These are phyloP conservation scores for Polypterus senegalus DNA, from an alignment of 2,113 vertebrate genomes.

Conservation along the genomic window DNA sequence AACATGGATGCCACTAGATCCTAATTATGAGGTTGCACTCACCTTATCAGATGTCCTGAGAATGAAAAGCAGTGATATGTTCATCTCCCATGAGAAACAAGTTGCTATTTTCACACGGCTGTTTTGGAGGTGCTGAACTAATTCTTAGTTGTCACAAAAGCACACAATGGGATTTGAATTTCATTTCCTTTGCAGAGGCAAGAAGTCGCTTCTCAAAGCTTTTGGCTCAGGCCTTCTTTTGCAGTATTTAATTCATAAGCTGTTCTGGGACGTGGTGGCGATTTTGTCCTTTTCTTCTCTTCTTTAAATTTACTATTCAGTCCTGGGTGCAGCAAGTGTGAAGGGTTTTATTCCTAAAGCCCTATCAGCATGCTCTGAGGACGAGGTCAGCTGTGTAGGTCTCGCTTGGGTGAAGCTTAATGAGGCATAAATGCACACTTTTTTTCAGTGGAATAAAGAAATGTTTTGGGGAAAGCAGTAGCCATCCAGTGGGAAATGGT, in stretches of 20 bases:
- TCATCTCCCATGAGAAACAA: too few relatives aligned
- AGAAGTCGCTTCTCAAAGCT: not conserved
- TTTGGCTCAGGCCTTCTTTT: not conserved
- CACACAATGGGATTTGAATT: not conserved
- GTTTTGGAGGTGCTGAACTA: not conserved
- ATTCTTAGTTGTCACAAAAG: not conserved
- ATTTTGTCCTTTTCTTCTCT: not conserved
- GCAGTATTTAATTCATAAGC: slow-evolving; percentile 3
- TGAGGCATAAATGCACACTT: slow-evolving; percentile 2
- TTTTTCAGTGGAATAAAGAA: too few relatives aligned
- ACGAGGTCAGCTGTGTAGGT: not conserved
- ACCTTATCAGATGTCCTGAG: too few relatives aligned
- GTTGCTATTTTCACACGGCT: too few relatives aligned
- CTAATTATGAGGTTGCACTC: too few relatives aligned
- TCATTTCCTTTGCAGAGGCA: not conserved
- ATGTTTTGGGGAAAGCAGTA: too few relatives aligned
- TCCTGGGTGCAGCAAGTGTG: not conserved
- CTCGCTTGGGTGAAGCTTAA: not conserved
- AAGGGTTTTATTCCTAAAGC: not conserved
- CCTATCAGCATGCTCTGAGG: not conserved
- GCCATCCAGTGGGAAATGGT: too few relatives aligned
- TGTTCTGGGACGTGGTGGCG: not conserved
- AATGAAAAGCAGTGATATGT: too few relatives aligned
- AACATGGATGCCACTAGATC: too few relatives aligned
- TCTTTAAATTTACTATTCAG: not conserved